These are phyloP conservation scores for Morone saxatilis DNA, from an alignment of 2,113 vertebrate species.

Conservation along the genomic window DNA sequence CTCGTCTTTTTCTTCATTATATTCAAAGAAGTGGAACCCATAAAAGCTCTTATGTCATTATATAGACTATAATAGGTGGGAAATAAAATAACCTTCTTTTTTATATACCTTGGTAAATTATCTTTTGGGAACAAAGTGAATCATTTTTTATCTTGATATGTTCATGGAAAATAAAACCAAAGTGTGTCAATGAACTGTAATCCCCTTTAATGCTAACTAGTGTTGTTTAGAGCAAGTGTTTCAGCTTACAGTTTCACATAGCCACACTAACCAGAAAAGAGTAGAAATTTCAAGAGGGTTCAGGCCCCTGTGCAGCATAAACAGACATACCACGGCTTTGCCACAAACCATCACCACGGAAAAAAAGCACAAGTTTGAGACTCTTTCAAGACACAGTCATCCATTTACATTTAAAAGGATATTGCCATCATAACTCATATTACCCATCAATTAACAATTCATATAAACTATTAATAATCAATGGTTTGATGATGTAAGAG, in stretches of 20 bases:
- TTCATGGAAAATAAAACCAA: constrained; percentile 51
- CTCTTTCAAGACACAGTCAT: neutral
- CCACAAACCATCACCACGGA: constrained; percentile 33
- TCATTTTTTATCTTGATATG: constrained; percentile 42
- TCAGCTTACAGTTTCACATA: constrained; percentile 55
- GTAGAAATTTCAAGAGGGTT: constrained; percentile 57
- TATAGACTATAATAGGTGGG: constrained; percentile 21
- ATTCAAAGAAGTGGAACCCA: constrained; percentile 37
- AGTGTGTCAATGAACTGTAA: constrained; percentile 51
- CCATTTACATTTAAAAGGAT: constrained; percentile 2
- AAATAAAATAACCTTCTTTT: constrained; percentile 52
- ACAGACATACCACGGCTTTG: constrained; percentile 35
- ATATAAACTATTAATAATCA: constrained; percentile 86
- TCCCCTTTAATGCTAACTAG: constrained; percentile 50
- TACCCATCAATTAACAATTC: constrained; percentile 78
- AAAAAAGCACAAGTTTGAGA: constrained; percentile 4
- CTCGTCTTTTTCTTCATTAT: constrained; percentile 43
- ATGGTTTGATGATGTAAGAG: constrained; percentile 85
- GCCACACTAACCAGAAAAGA: constrained; percentile 50
- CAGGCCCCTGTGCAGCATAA: constrained; percentile 17
- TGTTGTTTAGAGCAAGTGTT: constrained; percentile 50
- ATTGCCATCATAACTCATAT: constrained; percentile 54
- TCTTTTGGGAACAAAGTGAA: constrained; percentile 41
- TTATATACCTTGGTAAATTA: constrained; percentile 55
- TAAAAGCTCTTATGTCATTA: constrained; percentile 56